Conservation (phyloP, 2,888 invertebrate species). For the Aphodius sticticus region DNA sequence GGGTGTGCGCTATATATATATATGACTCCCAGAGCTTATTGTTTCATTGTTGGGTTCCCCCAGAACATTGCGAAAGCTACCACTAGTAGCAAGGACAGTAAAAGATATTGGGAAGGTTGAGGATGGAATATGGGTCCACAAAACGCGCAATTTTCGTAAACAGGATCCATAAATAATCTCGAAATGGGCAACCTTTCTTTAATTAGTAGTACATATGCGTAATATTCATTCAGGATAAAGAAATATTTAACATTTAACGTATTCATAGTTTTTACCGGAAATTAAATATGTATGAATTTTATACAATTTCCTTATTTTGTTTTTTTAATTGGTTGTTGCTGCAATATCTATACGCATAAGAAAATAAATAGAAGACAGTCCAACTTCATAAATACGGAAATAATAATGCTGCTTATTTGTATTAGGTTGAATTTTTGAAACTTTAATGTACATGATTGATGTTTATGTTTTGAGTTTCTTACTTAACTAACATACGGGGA, state of each 20-base stretch:
- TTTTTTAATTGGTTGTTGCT: background rate
- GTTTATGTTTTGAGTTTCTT: no score
- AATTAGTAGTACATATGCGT: background rate
- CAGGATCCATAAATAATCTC: background rate
- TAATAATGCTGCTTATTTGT: no score
- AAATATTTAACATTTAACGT: background rate
- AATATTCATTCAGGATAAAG: background rate
- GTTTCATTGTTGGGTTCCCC: background rate
- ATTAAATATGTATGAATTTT: background rate
- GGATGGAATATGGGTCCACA: background rate
- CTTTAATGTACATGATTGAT: no score
- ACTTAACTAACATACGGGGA: no score
- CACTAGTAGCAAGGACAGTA: background rate
- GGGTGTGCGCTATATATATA: background rate
- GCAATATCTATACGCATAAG: background rate
- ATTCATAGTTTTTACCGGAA: background rate
- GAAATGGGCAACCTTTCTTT: background rate
- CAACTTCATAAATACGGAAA: no score
- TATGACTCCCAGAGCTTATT: background rate
- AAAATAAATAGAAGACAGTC: background rate
- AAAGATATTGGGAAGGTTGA: background rate
- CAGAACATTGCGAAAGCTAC: background rate
- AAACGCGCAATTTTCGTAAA: background rate
- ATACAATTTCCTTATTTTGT: background rate
- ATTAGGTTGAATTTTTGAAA: no score